Base-by-base conservation (phyloP, 2,797 vertebrate species). In the Siniperca undulata region DNA sequence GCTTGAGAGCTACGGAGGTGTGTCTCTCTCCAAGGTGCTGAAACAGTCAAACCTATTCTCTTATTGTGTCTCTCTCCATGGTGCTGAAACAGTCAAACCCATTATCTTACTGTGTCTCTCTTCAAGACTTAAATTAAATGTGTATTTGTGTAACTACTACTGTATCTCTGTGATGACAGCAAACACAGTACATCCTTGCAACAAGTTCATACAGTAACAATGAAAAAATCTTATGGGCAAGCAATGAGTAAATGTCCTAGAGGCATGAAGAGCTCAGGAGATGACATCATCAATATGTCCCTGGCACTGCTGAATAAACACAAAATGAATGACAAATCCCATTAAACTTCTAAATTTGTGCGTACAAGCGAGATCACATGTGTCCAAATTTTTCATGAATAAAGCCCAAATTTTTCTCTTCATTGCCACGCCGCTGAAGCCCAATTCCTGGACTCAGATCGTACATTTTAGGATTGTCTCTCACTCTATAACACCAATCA, bases 181-280 rank as follows among this genome's bases (percentile, higher is more conserved):
- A 27, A 61, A n/a, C n/a, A 30, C 44, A 2, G 22, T 7, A 30
- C 20, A 38, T 19, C 30, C 5, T 58, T 22, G 17, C 12, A 64
- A 24, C 5, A 64, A 36, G 20, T 3, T 19, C 5, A 20, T 10
- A 48, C 5, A 16, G 16, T 11, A 14, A 40, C 6, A 40, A 30
- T 10, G 9, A 6, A n/a, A 44, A 22, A 30, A 20, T 10, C 13
- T 3, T 13, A 7, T 0, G 3, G 1, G 1, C 9, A 38, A n/a
- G n/a, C 2, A 12, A 27, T 36, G 11, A 53, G 7, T 56, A 27
- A 14, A 36, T 20, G 48, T 5, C 30, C 5, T 3, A 3, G 17
- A 50, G 17, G 10, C 12, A 3, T 0, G 10, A 7, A 11, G 52
- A 24, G 22, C 52, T 67, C 27, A 34, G 40, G 2, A 30, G 4